Conservation (phyloP, 2,113 vertebrate species). For the Galemys pyrenaicus region DNA sequence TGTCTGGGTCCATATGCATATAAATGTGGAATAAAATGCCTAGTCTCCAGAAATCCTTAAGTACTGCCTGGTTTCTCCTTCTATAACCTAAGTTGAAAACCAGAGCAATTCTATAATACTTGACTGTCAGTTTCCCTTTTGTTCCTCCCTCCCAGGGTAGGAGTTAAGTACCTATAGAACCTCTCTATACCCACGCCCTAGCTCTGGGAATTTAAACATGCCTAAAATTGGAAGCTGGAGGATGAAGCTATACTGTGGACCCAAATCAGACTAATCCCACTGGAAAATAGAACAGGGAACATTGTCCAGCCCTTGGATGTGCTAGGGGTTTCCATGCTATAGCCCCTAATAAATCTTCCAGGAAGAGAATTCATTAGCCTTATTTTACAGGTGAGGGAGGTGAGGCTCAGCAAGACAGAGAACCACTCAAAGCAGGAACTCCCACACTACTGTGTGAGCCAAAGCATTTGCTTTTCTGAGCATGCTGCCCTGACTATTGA, state of each 20-base stretch:
- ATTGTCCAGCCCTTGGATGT: no score
- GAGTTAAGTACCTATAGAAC: neutral
- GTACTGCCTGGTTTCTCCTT: no score
- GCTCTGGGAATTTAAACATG: neutral
- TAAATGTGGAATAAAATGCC: no score
- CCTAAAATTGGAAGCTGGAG: neutral
- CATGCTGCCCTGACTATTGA: fast-evolving
- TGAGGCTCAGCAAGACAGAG: neutral
- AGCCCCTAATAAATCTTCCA: neutral
- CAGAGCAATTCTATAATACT: no score
- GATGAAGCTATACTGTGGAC: no score
- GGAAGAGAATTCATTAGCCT: neutral
- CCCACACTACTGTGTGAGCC: fast-evolving
- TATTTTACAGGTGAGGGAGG: neutral
- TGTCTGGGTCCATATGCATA: no score
- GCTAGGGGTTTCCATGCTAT: neutral
- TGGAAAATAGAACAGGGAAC: neutral
- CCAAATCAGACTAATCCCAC: neutral
- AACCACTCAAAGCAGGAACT: neutral
- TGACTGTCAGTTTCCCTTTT: neutral
- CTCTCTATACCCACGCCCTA: neutral
- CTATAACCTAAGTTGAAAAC: no score
- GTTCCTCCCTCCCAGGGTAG: neutral
- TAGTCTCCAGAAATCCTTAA: no score
- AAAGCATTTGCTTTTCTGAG: neutral